These are phyloP conservation scores for Ernsta delagoae DNA, from an alignment of 2,888 invertebrate species.

Conservation along the genomic window DNA sequence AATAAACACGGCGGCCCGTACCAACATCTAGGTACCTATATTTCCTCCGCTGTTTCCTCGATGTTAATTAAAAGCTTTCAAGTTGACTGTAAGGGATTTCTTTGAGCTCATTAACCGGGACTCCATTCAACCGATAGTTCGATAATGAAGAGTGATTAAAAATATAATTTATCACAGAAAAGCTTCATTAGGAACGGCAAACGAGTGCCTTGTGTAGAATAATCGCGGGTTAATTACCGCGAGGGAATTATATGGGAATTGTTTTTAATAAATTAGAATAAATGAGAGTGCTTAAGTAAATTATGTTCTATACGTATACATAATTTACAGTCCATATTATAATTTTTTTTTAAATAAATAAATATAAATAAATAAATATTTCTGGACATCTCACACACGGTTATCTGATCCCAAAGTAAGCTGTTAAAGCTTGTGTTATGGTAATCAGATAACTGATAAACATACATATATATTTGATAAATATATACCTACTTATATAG, in stretches of 20 bases:
- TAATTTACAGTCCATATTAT: no score
- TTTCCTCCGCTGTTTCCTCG: conserved; percentile 1
- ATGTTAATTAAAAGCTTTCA: conserved; percentile 25
- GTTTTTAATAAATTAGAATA: neutral
- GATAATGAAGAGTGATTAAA: conserved; percentile 32
- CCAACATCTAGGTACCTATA: neutral
- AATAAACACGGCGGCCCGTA: neutral
- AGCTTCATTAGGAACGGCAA: neutral
- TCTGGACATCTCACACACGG: no score
- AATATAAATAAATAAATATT: no score
- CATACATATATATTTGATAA: no score
- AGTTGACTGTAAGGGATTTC: conserved; percentile 24
- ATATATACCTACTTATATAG: no score
- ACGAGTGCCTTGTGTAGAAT: neutral
- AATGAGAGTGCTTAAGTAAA: neutral
- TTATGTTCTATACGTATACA: neutral
- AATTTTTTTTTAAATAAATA: no score
- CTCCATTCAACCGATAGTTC: conserved; percentile 31
- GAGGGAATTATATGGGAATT: neutral
- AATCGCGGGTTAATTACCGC: neutral
- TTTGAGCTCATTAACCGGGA: conserved; percentile 30
- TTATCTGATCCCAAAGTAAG: no score
- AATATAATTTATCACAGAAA: conserved; percentile 14
- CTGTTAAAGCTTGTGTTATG: no score
- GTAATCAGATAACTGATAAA: no score